phyloP scores from a whole-genome alignment of 2,113 vertebrate species.

The Dipodomys stephensi region DNA sequence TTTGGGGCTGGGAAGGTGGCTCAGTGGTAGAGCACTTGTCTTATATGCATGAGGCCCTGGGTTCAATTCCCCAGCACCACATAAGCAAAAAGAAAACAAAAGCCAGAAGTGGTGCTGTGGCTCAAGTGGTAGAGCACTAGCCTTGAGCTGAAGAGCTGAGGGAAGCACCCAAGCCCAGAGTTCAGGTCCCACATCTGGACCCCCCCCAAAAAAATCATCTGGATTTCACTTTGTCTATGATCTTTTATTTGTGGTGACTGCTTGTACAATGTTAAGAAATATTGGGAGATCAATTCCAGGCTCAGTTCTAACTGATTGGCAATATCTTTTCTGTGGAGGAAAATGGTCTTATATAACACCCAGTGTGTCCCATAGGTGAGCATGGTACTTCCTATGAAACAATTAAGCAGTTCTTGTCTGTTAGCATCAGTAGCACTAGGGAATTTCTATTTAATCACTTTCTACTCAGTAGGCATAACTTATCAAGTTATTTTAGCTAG shows the following conservation, averaged over 20 bases:
- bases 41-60: too few relatives aligned
- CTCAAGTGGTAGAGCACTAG: too few relatives aligned
- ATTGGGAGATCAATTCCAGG: not conserved
- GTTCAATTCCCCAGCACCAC: too few relatives aligned
- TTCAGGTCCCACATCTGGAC: too few relatives aligned
- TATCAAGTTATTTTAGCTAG: slow-evolving; percentile 45
- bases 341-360: not conserved
- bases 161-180: too few relatives aligned
- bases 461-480: slow-evolving; percentile 16
- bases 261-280: slow-evolving; percentile 21
- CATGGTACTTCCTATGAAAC: not conserved
- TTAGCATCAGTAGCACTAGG: not conserved
- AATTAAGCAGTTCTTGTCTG: slow-evolving; percentile 9
- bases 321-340: not conserved
- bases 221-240: slow-evolving; percentile 8
- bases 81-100: too few relatives aligned
- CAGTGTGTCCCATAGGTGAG: not conserved
- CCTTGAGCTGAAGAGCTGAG: too few relatives aligned
- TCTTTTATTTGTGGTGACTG: not conserved
- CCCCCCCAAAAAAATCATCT: not conserved
- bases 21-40: too few relatives aligned
- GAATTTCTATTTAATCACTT: slow-evolving; percentile 57
- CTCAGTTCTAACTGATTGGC: not conserved
- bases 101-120: too few relatives aligned
- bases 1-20: too few relatives aligned